Evolutionary conservation across 2,113 vertebrate genomes (phyloP), one percentile per base, ranked within the genome.

Genomic region (Dipodomys ordii): DNA sequence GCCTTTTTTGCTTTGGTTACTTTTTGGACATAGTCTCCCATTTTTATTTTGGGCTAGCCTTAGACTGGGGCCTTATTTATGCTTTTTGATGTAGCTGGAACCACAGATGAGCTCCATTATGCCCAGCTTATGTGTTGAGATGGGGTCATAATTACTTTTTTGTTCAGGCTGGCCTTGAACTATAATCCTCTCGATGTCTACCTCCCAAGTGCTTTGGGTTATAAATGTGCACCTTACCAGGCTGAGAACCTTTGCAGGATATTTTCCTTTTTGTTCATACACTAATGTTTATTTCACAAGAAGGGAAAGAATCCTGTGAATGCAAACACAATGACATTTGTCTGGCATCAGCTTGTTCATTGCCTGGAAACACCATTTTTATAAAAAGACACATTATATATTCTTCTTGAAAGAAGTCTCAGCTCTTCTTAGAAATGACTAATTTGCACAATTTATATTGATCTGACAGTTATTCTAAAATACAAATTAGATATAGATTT

Each of bases 351-450:
- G 68, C 27, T 69, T 46, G 86, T 79, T 32, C 19, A 73, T 19
- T 81, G 0, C 57, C 27, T 97, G n/a, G 32, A 60, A 60, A 2
- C 83, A 49, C 35, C 62, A 49, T 90, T 81, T 82, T 39, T 19
- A 53, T 53, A 73, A 83, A 71, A 25, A 46, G 80, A 85, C 18
- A 30, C 25, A 27, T 22, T 16, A 89, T 90, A 71, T 39, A 81
- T 84, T 81, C n/a, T n/a, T 49, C 49, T 49, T 49, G 49, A 49
- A 49, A 49, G 49, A 49, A 49, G 49, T 49, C 49, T 49, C 49
- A 49, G 49, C 49, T 49, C 49, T 84, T 49, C 49, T 84, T 93
- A 76, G 27, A 92, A 83, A 20, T 92, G 25, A 90, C 28, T 93
- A 46, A 85, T 83, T 87, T 81, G 69, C 57, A 39, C 62, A 76